A percentile compares a stretch with the other conserved stretches of the same genome.
These are phyloP conservation scores for Chalcis sispes DNA, from an alignment of 2,888 invertebrate genomes.

Conservation along the genomic window DNA sequence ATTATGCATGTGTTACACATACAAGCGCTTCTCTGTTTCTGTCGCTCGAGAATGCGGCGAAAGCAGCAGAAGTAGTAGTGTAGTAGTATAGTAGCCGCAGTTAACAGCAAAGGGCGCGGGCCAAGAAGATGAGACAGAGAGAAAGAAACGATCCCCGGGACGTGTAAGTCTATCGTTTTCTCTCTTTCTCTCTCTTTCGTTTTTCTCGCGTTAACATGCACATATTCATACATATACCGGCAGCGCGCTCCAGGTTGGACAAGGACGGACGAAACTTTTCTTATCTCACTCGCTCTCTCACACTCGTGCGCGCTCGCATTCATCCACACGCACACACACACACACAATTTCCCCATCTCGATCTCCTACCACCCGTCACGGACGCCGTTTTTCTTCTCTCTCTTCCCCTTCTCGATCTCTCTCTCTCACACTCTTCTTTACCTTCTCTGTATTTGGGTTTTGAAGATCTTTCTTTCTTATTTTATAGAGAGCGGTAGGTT, in stretches of 20 bases:
- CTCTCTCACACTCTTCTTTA: too few species aligned
- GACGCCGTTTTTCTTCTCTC: neutral
- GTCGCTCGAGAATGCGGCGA: conserved; percentile 34
- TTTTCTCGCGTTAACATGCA: neutral
- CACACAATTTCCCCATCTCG: neutral
- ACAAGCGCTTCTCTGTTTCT: conserved; percentile 2
- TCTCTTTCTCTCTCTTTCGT: neutral
- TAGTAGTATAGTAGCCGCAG: too few species aligned
- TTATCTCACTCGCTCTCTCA: conserved; percentile 1
- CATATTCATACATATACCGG: neutral
- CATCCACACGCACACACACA: too few species aligned
- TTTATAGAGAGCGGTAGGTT: too few species aligned
- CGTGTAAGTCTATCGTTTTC: too few species aligned
- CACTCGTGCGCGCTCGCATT: neutral
- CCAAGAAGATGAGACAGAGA: conserved; percentile 28
- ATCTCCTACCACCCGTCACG: neutral
- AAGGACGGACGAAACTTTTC: too few species aligned
- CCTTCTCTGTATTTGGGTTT: too few species aligned
- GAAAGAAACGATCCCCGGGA: neutral
- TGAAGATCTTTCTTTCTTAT: too few species aligned
- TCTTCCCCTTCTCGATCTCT: too few species aligned
- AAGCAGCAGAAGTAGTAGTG: conserved; percentile 26
- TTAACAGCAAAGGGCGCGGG: conserved; percentile 46
- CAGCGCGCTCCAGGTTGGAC: conserved; percentile 21
- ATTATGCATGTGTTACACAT: too few species aligned